These are phyloP conservation scores for Tamandua tetradactyla DNA, from an alignment of 2,797 vertebrate genomes.

Conservation along the genomic window DNA sequence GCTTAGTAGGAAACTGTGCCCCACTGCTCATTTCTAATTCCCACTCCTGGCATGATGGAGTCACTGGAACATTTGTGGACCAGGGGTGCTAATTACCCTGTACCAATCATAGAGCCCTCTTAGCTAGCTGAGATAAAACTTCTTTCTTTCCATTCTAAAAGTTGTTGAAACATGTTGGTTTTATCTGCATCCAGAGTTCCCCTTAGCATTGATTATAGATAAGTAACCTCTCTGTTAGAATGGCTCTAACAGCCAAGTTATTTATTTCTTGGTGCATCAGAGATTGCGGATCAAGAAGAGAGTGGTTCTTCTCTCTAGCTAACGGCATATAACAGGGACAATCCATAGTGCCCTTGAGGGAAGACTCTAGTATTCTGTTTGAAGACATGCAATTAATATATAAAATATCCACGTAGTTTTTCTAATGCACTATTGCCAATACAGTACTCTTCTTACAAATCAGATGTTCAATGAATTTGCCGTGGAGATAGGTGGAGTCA, in stretches of 20 bases:
- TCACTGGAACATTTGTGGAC: neutral
- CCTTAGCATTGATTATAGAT: neutral
- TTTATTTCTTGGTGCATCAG: neutral
- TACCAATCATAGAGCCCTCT: neutral
- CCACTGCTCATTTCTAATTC: accelerated
- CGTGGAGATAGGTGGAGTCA: accelerated
- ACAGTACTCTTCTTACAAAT: neutral
- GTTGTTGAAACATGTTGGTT: neutral
- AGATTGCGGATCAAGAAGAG: neutral
- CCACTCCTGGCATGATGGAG: neutral
- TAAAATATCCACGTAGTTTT: neutral
- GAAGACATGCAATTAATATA: neutral
- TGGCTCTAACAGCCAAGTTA: neutral
- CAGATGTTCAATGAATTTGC: neutral
- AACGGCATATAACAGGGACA: neutral
- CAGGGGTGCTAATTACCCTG: neutral
- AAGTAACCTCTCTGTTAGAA: neutral
- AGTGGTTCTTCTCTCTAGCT: neutral
- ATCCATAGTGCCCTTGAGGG: neutral
- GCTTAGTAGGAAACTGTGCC: neutral
- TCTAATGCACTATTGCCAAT: neutral
- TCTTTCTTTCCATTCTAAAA: neutral
- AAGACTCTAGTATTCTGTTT: neutral
- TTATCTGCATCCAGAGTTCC: neutral
- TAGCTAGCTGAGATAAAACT: neutral